A percentile compares a stretch with the other conserved stretches of the same genome.
Conservation (phyloP, 2,888 invertebrate genomes). For the Noctua janthina region DNA sequence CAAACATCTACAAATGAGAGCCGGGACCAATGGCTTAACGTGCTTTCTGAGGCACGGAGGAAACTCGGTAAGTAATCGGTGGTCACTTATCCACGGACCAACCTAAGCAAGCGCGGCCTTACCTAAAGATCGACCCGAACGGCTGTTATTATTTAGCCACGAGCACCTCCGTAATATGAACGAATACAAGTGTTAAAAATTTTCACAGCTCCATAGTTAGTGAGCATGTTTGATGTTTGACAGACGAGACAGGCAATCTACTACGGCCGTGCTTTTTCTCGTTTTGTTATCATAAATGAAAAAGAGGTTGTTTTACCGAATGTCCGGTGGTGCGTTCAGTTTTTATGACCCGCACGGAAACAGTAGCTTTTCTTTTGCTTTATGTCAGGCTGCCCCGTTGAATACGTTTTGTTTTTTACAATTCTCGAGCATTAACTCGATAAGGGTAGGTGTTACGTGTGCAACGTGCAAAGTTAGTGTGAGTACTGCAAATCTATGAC, state of each 20-base stretch:
- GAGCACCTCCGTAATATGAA: background rate
- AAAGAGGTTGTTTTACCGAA: conserved; percentile 20
- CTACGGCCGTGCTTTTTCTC: conserved; percentile 16
- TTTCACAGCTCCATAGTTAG: background rate
- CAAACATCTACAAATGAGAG: too few relatives aligned
- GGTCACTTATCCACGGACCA: too few relatives aligned
- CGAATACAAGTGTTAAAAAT: background rate
- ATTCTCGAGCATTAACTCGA: background rate
- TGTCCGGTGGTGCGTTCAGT: conserved; percentile 23
- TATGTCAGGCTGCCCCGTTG: background rate
- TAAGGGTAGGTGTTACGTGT: background rate
- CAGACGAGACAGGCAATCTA: background rate
- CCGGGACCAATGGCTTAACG: too few relatives aligned
- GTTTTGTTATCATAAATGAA: conserved; percentile 42
- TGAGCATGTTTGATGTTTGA: conserved; percentile 5
- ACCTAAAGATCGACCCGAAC: too few relatives aligned
- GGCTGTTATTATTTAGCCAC: too few relatives aligned
- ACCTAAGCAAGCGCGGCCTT: too few relatives aligned
- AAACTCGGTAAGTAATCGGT: too few relatives aligned
- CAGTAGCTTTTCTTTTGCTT: conserved; percentile 20
- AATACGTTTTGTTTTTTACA: conserved; percentile 17
- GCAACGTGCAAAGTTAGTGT: background rate
- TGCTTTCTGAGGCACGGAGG: too few relatives aligned
- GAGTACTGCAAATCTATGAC: background rate
- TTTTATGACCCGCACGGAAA: conserved; percentile 40